These are phyloP conservation scores for Vespertilio murinus DNA, from an alignment of 2,797 vertebrate species.

Conservation along the genomic window DNA sequence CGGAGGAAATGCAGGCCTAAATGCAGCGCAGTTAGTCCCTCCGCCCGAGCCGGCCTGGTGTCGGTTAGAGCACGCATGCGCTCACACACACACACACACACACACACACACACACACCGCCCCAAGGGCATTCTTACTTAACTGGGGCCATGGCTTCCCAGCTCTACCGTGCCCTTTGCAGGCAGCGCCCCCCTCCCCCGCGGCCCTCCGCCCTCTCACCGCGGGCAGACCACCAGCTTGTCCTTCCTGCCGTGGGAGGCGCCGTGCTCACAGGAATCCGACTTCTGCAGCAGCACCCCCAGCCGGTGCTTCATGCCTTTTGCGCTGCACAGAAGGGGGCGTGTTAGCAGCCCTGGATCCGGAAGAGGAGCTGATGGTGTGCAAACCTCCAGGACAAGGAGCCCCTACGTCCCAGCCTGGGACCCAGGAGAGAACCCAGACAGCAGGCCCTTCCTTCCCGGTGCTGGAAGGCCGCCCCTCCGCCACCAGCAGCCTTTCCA, in stretches of 20 bases:
- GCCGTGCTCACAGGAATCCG: constrained; percentile 88
- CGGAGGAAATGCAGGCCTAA: neutral
- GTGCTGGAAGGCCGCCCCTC: neutral
- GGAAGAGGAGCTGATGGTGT: neutral
- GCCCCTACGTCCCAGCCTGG: neutral
- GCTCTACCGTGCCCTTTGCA: neutral
- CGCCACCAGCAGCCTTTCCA: neutral
- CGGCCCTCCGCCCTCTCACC: constrained; percentile 83
- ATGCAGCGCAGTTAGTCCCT: neutral
- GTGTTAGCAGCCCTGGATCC: neutral
- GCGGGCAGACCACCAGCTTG: constrained; percentile 84
- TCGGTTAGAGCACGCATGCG: neutral
- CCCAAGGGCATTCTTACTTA: neutral
- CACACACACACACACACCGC: too few relatives aligned
- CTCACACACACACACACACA: neutral
- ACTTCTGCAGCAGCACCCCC: constrained; percentile 93
- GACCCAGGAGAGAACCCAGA: neutral
- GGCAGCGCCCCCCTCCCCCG: rapidly evolving
- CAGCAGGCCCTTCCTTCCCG: neutral
- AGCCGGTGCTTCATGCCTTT: constrained; percentile 97
- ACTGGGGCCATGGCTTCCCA: neutral
- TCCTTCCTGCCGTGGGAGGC: constrained; percentile 84
- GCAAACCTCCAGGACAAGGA: neutral
- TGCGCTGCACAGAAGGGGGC: constrained; percentile 84
- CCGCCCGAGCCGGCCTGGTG: too few relatives aligned